Evolutionary conservation across 2,888 invertebrate species (phyloP).

Genomic region (Leptogaster cylindrica): DNA sequence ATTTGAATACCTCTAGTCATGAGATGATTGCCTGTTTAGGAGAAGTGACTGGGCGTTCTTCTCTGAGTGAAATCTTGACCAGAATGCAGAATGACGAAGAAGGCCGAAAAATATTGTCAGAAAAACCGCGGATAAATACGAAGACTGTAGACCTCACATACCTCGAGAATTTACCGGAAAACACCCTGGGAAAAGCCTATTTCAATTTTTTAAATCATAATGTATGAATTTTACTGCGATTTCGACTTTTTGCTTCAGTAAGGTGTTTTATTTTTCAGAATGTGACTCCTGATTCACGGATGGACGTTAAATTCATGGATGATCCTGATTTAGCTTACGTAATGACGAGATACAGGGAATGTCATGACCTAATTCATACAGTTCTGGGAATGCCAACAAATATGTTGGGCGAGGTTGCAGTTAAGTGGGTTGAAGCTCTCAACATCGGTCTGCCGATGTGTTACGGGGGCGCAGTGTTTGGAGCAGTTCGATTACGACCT

Average conservation of each 20-base stretch:
- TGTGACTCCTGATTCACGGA: conserved; percentile 91
- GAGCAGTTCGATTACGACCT: conserved; percentile 83
- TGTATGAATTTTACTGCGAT: conserved; percentile 52
- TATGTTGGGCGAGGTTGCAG: conserved; percentile 89
- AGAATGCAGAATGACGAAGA: conserved; percentile 80
- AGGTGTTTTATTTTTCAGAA: conserved; percentile 60
- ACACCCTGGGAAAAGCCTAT: conserved; percentile 87
- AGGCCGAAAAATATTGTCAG: conserved; percentile 76
- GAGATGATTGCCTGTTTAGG: conserved; percentile 96
- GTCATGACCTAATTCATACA: conserved; percentile 94
- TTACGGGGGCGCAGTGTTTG: conserved; percentile 89
- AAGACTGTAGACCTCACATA: conserved; percentile 76
- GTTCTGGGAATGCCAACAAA: conserved; percentile 91
- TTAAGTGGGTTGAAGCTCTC: conserved; percentile 98
- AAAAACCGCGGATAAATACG: conserved; percentile 88
- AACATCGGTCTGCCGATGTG: conserved; percentile 98
- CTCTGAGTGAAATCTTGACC: conserved; percentile 73
- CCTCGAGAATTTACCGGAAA: conserved; percentile 74
- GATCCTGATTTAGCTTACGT: conserved; percentile 90
- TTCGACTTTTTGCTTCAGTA: conserved; percentile 56
- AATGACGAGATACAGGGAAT: conserved; percentile 96
- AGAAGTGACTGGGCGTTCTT: conserved; percentile 82
- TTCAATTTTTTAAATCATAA: conserved; percentile 81
- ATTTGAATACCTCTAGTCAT: conserved; percentile 62
- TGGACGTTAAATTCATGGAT: conserved; percentile 89